A percentile compares a stretch with the other conserved stretches of the same genome.
Evolutionary conservation across 2,113 vertebrate genomes (phyloP).

Genomic region (Gracilinanus agilis): DNA sequence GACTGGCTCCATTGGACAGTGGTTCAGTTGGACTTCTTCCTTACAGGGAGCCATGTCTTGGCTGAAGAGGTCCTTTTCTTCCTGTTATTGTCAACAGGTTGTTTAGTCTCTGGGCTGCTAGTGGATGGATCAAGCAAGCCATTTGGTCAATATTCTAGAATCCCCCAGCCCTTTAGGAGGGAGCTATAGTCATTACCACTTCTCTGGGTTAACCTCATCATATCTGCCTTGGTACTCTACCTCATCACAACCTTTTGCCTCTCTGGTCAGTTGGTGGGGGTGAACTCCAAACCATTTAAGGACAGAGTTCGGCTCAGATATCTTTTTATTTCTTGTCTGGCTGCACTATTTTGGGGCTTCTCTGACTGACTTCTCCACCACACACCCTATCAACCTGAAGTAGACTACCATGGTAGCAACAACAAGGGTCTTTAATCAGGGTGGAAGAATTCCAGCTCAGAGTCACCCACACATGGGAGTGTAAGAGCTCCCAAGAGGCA

Average conservation of each 20-base stretch:
- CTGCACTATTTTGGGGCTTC: not conserved
- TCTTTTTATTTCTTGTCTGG: not conserved
- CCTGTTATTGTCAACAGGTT: not conserved
- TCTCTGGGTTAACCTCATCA: not conserved
- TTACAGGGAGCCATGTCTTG: not conserved
- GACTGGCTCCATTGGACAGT: not conserved
- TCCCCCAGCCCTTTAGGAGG: not conserved
- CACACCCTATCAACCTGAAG: too few species aligned
- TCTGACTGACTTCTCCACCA: not conserved
- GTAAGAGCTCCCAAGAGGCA: too few species aligned
- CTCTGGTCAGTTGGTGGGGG: not conserved
- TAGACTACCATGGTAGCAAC: too few species aligned
- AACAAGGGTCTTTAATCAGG: too few species aligned
- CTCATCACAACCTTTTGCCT: not conserved
- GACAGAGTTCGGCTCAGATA: not conserved
- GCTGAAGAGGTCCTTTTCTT: not conserved
- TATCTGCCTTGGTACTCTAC: not conserved
- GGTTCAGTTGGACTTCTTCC: not conserved
- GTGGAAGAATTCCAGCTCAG: too few species aligned
- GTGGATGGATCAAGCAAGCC: not conserved
- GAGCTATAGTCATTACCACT: not conserved
- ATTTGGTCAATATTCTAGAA: not conserved
- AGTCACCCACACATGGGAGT: too few species aligned
- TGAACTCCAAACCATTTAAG: not conserved
- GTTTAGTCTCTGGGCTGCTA: not conserved